Conservation (phyloP, 2,113 vertebrate genomes). For the Otolemur garnettii region DNA sequence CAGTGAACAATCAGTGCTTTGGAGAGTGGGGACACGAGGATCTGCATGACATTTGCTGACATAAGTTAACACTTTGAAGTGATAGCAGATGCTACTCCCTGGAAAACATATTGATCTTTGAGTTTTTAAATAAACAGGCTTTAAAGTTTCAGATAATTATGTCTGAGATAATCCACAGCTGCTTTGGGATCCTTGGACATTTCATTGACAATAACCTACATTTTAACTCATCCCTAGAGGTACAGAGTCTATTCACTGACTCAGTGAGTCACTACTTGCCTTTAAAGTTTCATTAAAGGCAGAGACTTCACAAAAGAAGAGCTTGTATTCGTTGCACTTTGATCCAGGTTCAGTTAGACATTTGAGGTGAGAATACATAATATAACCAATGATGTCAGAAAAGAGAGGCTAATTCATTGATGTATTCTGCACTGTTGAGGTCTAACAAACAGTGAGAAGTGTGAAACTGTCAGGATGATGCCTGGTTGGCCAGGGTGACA, state of each 20-base stretch:
- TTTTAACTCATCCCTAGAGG: slow-evolving; percentile 75
- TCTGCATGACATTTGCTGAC: slow-evolving; percentile 42
- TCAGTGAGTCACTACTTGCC: slow-evolving; percentile 82
- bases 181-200: slow-evolving; percentile 43
- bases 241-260: slow-evolving; percentile 76
- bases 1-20: not conserved
- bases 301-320: slow-evolving; percentile 80
- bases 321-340: slow-evolving; percentile 80
- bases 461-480: slow-evolving; percentile 33
- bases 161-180: slow-evolving; percentile 74
- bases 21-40: not conserved
- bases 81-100: slow-evolving; percentile 64
- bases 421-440: slow-evolving; percentile 20
- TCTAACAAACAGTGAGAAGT: slow-evolving; percentile 48
- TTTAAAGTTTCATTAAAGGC: slow-evolving; percentile 82
- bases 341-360: slow-evolving; percentile 69
- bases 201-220: slow-evolving; percentile 70
- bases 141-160: slow-evolving; percentile 72
- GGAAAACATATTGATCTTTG: slow-evolving; percentile 42
- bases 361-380: slow-evolving; percentile 49
- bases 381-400: slow-evolving; percentile 30
- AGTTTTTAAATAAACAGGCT: slow-evolving; percentile 68
- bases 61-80: slow-evolving; percentile 44
- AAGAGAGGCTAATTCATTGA: slow-evolving; percentile 16
- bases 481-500: not conserved